These are phyloP conservation scores for Madoqua kirkii DNA, from an alignment of 2,113 vertebrate species.

Conservation along the genomic window DNA sequence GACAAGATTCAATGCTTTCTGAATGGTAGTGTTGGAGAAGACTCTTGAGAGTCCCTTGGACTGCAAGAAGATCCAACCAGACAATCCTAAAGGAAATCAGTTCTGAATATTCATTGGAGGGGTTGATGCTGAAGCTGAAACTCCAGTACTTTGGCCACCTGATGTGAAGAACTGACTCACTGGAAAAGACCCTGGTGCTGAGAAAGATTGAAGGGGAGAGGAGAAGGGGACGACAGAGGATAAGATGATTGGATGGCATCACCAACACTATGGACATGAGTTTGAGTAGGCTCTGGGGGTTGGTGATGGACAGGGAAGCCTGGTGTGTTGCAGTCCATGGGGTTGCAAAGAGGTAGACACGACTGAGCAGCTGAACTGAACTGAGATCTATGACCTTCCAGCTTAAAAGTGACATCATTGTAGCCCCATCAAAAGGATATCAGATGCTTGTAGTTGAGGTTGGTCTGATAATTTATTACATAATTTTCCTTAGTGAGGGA, in stretches of 20 bases:
- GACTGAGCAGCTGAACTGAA: not conserved
- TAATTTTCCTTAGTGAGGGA: not conserved
- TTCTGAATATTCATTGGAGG: not conserved
- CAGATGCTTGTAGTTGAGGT: not conserved
- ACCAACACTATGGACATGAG: not conserved
- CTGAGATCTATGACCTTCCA: not conserved
- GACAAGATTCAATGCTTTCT: not conserved
- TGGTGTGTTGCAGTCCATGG: not conserved
- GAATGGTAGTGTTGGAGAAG: not conserved
- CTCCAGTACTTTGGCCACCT: not conserved
- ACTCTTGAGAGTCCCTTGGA: not conserved
- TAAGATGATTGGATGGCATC: not conserved
- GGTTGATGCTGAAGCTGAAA: not conserved
- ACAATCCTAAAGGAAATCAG: not conserved
- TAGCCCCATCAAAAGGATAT: slow-evolving; percentile 17
- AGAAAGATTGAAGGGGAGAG: not conserved
- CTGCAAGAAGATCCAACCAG: not conserved
- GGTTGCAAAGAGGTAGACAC: not conserved
- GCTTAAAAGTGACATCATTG: not conserved
- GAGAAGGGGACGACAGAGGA: not conserved
- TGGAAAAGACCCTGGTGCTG: not conserved
- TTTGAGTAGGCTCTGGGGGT: not conserved
- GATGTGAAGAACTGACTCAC: not conserved
- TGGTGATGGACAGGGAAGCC: not conserved
- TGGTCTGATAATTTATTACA: slow-evolving; percentile 28